Evolutionary conservation across 2,797 vertebrate genomes (phyloP).

Genomic region (Avahi laniger): DNA sequence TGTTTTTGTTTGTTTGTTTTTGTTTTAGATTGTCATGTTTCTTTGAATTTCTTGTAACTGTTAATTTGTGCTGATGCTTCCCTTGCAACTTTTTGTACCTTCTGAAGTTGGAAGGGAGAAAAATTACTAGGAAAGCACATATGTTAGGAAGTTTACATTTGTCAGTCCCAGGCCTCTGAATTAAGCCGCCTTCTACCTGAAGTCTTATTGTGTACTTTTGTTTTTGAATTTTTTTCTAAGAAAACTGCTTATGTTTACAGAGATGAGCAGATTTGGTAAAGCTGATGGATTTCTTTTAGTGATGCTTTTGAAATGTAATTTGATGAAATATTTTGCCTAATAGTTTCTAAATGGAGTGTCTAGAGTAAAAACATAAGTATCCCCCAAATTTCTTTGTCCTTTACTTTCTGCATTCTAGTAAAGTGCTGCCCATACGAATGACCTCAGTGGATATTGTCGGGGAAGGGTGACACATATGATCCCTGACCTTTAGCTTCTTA

Average conservation of each 20-base stretch:
- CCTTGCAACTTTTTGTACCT: not conserved
- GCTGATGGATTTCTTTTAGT: slow-evolving; percentile 9
- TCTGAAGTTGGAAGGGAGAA: not conserved
- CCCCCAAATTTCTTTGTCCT: not conserved
- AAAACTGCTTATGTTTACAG: not conserved
- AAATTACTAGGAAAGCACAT: not conserved
- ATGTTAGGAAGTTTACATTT: not conserved
- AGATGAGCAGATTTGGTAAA: slow-evolving; percentile 5
- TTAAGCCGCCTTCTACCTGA: not conserved
- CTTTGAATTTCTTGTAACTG: not conserved
- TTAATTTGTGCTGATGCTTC: not conserved
- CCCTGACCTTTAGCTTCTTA: not conserved
- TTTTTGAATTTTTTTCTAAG: not conserved
- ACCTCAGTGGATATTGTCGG: not conserved
- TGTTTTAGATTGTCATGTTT: not conserved
- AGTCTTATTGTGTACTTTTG: not conserved
- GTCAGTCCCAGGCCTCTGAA: not conserved
- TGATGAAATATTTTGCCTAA: slow-evolving; percentile 59
- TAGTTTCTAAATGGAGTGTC: not conserved
- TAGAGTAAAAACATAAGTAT: not conserved
- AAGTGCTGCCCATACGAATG: not conserved
- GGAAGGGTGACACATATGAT: not conserved
- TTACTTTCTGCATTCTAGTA: not conserved
- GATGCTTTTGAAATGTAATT: slow-evolving; percentile 36
- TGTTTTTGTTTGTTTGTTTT: not conserved